phyloP scores from a whole-genome alignment of 2,888 invertebrate species.

The Idaea straminata region DNA sequence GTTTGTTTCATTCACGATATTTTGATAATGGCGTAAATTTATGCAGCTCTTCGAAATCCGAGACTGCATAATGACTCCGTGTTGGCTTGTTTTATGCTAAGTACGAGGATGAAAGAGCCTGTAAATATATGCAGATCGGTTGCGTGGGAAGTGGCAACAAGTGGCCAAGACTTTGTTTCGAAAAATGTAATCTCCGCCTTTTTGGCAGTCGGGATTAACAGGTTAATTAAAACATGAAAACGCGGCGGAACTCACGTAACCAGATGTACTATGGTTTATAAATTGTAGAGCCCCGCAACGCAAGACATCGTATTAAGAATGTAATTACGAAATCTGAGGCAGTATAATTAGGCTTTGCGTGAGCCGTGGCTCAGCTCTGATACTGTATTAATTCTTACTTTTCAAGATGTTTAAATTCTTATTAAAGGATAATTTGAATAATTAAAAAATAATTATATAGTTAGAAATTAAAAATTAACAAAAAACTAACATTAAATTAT shows the following conservation, averaged over 20 bases:
- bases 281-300: neutral
- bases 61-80: conserved; percentile 74
- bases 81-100: conserved; percentile 78
- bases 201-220: conserved; percentile 55
- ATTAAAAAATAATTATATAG: neutral
- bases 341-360: neutral
- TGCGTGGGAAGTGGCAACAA: conserved; percentile 79
- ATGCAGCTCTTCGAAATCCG: conserved; percentile 71
- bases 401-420: neutral
- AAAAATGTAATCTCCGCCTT: conserved; percentile 49
- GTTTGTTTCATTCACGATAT: conserved; percentile 71
- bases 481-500: neutral
- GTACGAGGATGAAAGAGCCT: conserved; percentile 69
- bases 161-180: conserved; percentile 61
- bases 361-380: neutral
- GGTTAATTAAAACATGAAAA: conserved; percentile 63
- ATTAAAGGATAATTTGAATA: neutral
- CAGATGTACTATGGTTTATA: neutral
- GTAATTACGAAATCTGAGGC: neutral
- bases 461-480: too few relatives aligned
- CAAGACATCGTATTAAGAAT: conserved; percentile 4
- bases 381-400: neutral
- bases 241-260: conserved; percentile 21
- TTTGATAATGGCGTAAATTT: conserved; percentile 77
- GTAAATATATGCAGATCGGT: conserved; percentile 74